phyloP scores from a whole-genome alignment of 2,888 invertebrate species.

The Pandemis corylana region DNA sequence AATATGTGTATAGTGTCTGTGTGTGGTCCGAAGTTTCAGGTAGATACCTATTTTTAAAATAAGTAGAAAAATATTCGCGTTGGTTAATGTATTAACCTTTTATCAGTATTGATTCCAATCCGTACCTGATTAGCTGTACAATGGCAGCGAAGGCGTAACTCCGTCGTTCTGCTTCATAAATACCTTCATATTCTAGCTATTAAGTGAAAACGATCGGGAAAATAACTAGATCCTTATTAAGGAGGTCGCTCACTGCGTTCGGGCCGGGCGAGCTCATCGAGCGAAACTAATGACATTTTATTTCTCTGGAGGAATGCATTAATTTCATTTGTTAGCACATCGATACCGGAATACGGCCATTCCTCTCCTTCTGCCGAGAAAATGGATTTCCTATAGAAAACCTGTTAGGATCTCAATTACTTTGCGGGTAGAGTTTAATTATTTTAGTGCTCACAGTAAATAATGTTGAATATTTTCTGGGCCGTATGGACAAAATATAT shows the following conservation, averaged over 20 bases:
- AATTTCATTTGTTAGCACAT: constrained; percentile 82
- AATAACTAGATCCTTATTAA: constrained; percentile 58
- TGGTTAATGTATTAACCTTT: neutral
- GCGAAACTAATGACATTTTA: constrained; percentile 82
- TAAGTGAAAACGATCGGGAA: constrained; percentile 33
- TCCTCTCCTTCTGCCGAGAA: constrained; percentile 63
- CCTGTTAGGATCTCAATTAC: constrained; percentile 58
- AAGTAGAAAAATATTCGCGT: no score
- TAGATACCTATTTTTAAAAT: no score
- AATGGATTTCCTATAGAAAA: constrained; percentile 74
- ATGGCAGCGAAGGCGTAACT: neutral
- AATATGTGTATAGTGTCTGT: no score
- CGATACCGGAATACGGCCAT: constrained; percentile 69
- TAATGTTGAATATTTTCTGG: neutral
- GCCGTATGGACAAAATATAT: no score
- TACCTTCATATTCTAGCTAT: constrained; percentile 22
- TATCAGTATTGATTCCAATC: neutral
- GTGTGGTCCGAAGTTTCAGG: no score
- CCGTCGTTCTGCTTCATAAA: constrained; percentile 1
- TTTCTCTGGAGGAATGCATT: constrained; percentile 82
- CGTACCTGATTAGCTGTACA: neutral
- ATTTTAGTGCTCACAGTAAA: constrained; percentile 15
- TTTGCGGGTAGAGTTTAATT: constrained; percentile 19
- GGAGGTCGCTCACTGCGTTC: constrained; percentile 35
- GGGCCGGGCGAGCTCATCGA: constrained; percentile 70